Evolutionary conservation across 2,888 invertebrate species (phyloP), one percentile per base, ranked within the genome.

Genomic region (Drosophila subsilvestris): DNA sequence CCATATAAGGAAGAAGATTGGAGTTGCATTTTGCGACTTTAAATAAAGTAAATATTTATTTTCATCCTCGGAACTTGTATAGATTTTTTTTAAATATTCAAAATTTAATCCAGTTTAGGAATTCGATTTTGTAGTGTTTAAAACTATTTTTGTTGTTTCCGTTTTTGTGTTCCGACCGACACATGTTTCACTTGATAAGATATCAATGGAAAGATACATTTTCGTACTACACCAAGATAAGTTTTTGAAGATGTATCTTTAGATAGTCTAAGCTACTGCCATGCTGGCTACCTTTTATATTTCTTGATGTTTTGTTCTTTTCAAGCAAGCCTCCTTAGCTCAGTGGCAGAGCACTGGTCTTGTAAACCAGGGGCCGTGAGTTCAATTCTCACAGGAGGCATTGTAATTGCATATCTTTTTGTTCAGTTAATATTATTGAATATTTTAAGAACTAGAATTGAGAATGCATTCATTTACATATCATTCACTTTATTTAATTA

Each of bases 361-460:
- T 95, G 96, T 96, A 96, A 96, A 96, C 96, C 95, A 96, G 95
- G 95, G 96, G 96, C 96, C 96, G 95, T 95, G 96, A 96, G 96
- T 96, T 96, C 96, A 95, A 96, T 95, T 95, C 96, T 96, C 96
- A 95, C 95, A 95, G 95, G 95, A 95, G 96, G 95, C 85, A 95
- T 29, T 29, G 0, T 1, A 7, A n/a, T 7, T n/a, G 14, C 7
- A 1, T 37, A 2, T 14, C 14, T 27, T 37, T 37, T 37, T 37
- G 37, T 2, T 6, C 12, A 12, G 32, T 4, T 4, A 12, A 32
- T 12, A 4, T 12, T 4, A 12, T 12, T 32, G 32, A 25, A 7
- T 7, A 1, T 3, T 25, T 25, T n/a, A n/a, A 25, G 25, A 25
- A 25, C 6, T 25, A 6, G 3, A 22, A 22, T 22, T 22, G 22